Percentiles rank a stretch among this genome's conserved stretches.
phyloP scores from a whole-genome alignment of 2,888 invertebrate genomes.

The Acrobasis suavella region DNA sequence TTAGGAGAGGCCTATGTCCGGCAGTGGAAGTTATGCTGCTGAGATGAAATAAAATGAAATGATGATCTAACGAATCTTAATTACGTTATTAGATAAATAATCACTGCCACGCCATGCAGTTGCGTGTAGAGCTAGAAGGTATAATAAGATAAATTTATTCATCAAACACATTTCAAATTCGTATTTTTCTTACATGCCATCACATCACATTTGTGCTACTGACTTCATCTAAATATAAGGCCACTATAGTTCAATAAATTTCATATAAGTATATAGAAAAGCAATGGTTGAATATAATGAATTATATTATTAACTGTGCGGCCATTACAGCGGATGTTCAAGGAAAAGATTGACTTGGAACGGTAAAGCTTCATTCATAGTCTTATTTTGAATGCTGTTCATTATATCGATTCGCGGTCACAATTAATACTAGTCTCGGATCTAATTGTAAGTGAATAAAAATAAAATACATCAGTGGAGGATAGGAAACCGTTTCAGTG shows the following conservation, averaged over 20 bases:
- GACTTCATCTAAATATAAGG: background rate
- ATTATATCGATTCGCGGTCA: slow-evolving; percentile 20
- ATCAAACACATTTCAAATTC: background rate
- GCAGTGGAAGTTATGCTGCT: no score
- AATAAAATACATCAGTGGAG: slow-evolving; percentile 12
- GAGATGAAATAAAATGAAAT: no score
- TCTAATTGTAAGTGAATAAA: slow-evolving; percentile 18
- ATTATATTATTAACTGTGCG: slow-evolving; percentile 9
- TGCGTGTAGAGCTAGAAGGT: no score
- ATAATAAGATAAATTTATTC: no score
- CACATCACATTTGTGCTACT: no score
- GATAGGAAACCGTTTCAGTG: slow-evolving; percentile 16
- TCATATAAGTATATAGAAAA: background rate
- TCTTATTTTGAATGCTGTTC: slow-evolving; percentile 19
- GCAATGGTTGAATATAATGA: slow-evolving; percentile 1
- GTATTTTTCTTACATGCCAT: background rate
- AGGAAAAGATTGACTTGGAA: slow-evolving; percentile 14
- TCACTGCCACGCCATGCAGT: no score
- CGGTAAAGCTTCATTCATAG: slow-evolving; percentile 16
- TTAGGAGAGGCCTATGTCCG: no score
- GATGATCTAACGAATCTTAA: no score
- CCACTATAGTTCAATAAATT: background rate
- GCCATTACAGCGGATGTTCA: background rate
- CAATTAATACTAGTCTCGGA: slow-evolving; percentile 9
- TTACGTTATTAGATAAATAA: no score